phyloP scores from a whole-genome alignment of 2,797 vertebrate genomes.

The Oryzias dopingdopingensis region DNA sequence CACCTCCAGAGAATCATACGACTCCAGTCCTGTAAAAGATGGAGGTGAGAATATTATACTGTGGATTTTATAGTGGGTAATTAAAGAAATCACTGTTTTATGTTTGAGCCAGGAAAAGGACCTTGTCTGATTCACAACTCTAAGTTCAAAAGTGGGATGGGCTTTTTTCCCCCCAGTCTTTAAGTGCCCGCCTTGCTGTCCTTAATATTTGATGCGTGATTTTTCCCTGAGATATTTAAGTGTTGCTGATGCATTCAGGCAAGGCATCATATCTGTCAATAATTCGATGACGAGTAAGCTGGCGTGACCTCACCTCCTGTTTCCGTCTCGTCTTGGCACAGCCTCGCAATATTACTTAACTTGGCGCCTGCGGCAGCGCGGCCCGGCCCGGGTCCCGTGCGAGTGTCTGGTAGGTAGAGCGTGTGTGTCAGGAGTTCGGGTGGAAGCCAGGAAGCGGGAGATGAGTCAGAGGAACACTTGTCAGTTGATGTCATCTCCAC shows the following conservation, averaged over 20 bases:
- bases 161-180: constrained; percentile 50
- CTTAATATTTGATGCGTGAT: constrained; percentile 39
- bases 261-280: constrained; percentile 48
- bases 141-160: constrained; percentile 51
- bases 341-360: constrained; percentile 31
- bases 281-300: constrained; percentile 43
- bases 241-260: constrained; percentile 38
- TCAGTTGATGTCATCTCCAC: constrained; percentile 78
- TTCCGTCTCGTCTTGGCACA: constrained; percentile 22
- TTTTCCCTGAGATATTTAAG: constrained; percentile 41
- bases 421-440: constrained; percentile 55
- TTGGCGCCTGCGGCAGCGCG: constrained; percentile 11
- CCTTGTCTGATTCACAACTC: constrained; percentile 64
- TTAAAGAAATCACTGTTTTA: constrained; percentile 71
- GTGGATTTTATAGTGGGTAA: constrained; percentile 68
- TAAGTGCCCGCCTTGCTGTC: constrained; percentile 60
- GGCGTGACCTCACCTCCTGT: constrained; percentile 48
- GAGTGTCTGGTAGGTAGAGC: constrained; percentile 52
- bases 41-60: constrained; percentile 63
- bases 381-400: constrained; percentile 29
- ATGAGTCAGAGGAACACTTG: constrained; percentile 77
- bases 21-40: constrained; percentile 58
- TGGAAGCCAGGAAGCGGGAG: constrained; percentile 50
- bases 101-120: constrained; percentile 57
- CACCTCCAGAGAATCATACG: constrained; percentile 65